These are phyloP conservation scores for Cyrtorhinus lividipennis DNA, from an alignment of 1,140 invertebrate genomes.

Conservation along the genomic window DNA sequence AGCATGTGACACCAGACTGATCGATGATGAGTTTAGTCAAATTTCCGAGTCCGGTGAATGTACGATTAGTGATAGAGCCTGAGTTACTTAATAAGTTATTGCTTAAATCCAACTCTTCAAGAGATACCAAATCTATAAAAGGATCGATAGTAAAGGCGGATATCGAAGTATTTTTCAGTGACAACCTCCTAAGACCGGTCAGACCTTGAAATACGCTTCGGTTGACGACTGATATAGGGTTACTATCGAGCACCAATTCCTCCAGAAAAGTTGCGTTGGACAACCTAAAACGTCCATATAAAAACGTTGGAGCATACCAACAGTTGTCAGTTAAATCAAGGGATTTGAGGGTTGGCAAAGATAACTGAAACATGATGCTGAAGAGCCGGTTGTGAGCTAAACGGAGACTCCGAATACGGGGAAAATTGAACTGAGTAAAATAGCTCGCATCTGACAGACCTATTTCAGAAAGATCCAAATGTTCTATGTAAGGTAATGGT, in stretches of 20 bases:
- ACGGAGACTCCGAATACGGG: too few relatives aligned
- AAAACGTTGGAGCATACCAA: neutral
- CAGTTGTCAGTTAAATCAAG: slow-evolving; percentile 9
- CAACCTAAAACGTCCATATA: neutral
- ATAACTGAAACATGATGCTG: neutral
- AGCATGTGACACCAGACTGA: neutral
- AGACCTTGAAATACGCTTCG: neutral
- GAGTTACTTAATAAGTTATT: slow-evolving; percentile 23
- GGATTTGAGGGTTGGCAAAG: neutral
- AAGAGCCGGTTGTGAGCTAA: neutral
- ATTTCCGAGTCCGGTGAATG: slow-evolving; percentile 5
- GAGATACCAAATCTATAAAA: neutral
- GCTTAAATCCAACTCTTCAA: slow-evolving; percentile 8
- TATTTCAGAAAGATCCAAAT: too few relatives aligned
- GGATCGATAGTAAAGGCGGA: neutral
- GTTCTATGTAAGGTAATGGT: too few relatives aligned
- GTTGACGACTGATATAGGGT: neutral
- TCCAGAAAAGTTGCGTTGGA: neutral
- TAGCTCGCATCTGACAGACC: too few relatives aligned
- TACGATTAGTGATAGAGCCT: slow-evolving; percentile 19
- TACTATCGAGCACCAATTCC: neutral
- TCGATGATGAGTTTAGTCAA: neutral
- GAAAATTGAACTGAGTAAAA: too few relatives aligned
- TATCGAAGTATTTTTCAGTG: neutral
- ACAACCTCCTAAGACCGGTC: neutral